Conservation (phyloP, 2,888 invertebrate species). For the Melieria omissa region DNA sequence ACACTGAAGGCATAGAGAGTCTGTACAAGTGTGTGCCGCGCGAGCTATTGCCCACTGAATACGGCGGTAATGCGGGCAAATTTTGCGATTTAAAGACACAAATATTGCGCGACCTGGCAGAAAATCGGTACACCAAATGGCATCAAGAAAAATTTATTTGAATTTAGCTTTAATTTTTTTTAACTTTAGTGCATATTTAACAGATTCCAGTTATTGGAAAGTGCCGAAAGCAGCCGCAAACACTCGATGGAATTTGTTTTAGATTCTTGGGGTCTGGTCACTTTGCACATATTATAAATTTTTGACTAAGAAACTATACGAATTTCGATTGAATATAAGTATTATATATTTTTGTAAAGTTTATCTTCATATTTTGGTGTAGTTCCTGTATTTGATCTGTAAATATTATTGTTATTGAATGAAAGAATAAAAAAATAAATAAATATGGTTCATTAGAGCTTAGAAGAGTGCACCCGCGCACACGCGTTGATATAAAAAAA, state of each 20-base stretch:
- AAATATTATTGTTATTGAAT: too few relatives aligned
- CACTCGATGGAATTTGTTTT: background rate
- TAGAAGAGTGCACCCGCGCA: too few relatives aligned
- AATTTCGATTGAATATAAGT: too few relatives aligned
- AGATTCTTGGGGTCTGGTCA: too few relatives aligned
- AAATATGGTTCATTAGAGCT: too few relatives aligned
- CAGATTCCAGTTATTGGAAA: constrained; percentile 72
- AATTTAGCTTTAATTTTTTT: constrained; percentile 12
- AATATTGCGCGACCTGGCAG: constrained; percentile 71
- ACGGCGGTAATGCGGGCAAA: constrained; percentile 57
- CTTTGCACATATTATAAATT: too few relatives aligned
- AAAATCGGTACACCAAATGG: constrained; percentile 68
- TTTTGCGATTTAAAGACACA: constrained; percentile 69
- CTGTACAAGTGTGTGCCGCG: constrained; percentile 72
- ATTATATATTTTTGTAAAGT: too few relatives aligned
- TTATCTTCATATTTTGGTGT: too few relatives aligned
- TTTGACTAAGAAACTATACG: too few relatives aligned
- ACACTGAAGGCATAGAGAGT: constrained; percentile 73
- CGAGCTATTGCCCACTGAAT: constrained; percentile 56
- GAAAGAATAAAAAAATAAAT: too few relatives aligned
- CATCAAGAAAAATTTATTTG: background rate
- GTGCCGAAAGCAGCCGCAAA: constrained; percentile 39
- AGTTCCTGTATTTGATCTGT: too few relatives aligned
- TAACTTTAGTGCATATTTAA: constrained; percentile 70
- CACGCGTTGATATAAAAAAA: too few relatives aligned